Conservation (phyloP, 2,888 invertebrate genomes). For the Acrobasis consociella region DNA sequence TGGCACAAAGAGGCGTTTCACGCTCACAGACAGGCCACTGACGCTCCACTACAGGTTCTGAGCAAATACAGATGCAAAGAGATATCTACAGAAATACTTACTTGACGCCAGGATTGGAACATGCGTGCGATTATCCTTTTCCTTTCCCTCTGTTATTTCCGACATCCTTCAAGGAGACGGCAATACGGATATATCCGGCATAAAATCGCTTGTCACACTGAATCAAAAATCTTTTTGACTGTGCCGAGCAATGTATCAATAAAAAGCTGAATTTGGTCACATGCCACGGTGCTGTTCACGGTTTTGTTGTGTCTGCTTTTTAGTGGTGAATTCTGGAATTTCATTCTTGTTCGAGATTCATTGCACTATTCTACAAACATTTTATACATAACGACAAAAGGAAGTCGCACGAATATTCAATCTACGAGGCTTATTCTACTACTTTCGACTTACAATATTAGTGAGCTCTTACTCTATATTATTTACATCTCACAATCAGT, state of each 20-base stretch:
- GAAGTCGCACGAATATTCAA: slow-evolving; percentile 26
- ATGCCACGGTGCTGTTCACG: too few species aligned
- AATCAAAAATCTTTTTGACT: too few species aligned
- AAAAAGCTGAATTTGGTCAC: too few species aligned
- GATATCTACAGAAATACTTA: slow-evolving; percentile 71
- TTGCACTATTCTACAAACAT: background rate
- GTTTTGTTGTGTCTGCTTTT: too few species aligned
- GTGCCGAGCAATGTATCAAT: too few species aligned
- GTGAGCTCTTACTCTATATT: slow-evolving; percentile 74
- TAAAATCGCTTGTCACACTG: too few species aligned
- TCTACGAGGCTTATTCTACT: slow-evolving; percentile 53
- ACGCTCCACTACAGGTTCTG: slow-evolving; percentile 69
- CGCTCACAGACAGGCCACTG: slow-evolving; percentile 65
- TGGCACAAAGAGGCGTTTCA: slow-evolving; percentile 77
- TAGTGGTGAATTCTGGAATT: background rate
- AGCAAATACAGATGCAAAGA: slow-evolving; percentile 81
- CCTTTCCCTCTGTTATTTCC: background rate
- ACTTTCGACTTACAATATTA: slow-evolving; percentile 66
- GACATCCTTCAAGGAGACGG: background rate
- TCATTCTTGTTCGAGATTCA: slow-evolving; percentile 1
- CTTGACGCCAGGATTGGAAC: slow-evolving; percentile 25
- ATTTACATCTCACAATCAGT: slow-evolving; percentile 82
- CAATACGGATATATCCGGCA: background rate
- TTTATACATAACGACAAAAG: background rate
- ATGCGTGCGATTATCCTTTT: slow-evolving; percentile 32